Conservation (phyloP, 2,888 invertebrate species). For the Yponomeuta evonymella region DNA sequence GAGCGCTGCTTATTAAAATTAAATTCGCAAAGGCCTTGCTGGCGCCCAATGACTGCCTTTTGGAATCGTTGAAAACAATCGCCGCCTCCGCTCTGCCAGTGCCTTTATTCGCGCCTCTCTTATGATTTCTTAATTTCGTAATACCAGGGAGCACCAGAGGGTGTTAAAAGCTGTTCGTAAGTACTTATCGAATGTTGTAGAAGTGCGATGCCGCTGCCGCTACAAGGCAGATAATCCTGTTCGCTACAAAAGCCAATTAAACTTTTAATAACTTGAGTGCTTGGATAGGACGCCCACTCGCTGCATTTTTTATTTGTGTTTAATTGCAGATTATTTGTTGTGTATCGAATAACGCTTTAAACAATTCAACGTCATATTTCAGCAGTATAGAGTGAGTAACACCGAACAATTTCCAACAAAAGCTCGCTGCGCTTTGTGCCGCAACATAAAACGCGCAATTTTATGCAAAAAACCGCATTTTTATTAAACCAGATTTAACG, state of each 20-base stretch:
- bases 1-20: slow-evolving; percentile 63
- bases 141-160: not conserved
- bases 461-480: not conserved
- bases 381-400: not conserved
- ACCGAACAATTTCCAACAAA: not conserved
- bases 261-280: too few species aligned
- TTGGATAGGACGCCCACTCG: too few species aligned
- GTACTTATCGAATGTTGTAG: too few species aligned
- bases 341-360: not conserved
- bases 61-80: slow-evolving; percentile 22
- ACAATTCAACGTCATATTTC: not conserved
- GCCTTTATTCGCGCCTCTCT: slow-evolving; percentile 18
- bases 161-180: too few species aligned
- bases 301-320: too few species aligned
- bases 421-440: not conserved
- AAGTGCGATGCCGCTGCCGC: too few species aligned
- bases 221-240: too few species aligned
- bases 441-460: not conserved
- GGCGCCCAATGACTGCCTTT: slow-evolving; percentile 37
- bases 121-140: slow-evolving; percentile 20
- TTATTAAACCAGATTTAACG: not conserved
- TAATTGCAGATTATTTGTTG: too few species aligned
- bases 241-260: too few species aligned
- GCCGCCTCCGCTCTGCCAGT: slow-evolving; percentile 15
- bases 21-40: slow-evolving; percentile 39